Evolutionary conservation across 2,113 vertebrate species (phyloP).

Genomic region (Hiodon alosoides): DNA sequence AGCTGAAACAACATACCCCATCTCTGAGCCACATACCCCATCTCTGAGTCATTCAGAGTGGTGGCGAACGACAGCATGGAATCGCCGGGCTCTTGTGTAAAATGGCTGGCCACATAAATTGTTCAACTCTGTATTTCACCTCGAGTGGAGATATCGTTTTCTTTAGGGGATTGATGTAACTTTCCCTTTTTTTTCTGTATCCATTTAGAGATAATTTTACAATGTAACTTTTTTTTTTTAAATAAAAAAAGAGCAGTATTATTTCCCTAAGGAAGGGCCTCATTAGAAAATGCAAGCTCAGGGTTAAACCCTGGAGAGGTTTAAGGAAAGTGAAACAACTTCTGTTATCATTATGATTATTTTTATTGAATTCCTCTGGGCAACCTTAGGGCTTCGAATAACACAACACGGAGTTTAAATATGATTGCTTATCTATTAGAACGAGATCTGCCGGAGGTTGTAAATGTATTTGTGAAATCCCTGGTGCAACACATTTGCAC

Average conservation of each 20-base stretch:
- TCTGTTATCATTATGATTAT: not conserved
- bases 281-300: not conserved
- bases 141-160: too few species aligned
- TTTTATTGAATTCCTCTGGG: not conserved
- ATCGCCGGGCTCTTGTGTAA: too few species aligned
- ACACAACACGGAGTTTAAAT: not conserved
- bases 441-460: not conserved
- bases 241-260: not conserved
- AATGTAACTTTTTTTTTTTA: not conserved
- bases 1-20: too few species aligned
- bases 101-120: too few species aligned
- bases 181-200: too few species aligned
- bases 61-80: too few species aligned
- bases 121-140: too few species aligned
- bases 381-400: not conserved
- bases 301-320: not conserved
- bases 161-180: too few species aligned
- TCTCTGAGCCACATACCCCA: too few species aligned
- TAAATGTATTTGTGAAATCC: constrained; percentile 1
- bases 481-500: not conserved
- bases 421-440: constrained; percentile 15
- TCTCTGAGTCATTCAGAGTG: too few species aligned
- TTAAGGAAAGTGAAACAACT: not conserved
- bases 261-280: not conserved
- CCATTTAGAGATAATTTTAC: not conserved